Percentiles rank a stretch among this genome's conserved stretches.
These are phyloP conservation scores for Zonotrichia leucophrys DNA, from an alignment of 2,113 vertebrate genomes.

Conservation along the genomic window DNA sequence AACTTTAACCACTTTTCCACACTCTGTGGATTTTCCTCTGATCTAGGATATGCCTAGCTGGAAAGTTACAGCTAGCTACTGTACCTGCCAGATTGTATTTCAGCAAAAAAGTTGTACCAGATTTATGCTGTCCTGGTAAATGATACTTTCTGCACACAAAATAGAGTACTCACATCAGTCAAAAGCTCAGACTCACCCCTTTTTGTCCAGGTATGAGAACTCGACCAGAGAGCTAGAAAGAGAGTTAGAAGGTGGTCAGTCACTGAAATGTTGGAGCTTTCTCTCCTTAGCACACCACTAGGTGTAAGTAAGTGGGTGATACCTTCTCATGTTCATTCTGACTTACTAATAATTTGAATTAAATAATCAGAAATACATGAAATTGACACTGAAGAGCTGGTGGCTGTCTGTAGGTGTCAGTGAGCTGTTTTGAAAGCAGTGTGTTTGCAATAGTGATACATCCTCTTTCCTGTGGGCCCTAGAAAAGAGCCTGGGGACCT, in stretches of 20 bases:
- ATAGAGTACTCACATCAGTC: background rate
- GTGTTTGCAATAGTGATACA: background rate
- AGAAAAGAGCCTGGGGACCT: background rate
- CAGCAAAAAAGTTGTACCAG: background rate
- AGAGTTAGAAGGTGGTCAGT: background rate
- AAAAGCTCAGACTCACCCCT: background rate
- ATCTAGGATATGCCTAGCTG: background rate
- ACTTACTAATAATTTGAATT: background rate
- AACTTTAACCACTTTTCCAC: conserved; percentile 33
- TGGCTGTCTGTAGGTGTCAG: background rate
- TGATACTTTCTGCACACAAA: background rate
- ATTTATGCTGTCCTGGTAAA: background rate
- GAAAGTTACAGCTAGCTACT: background rate
- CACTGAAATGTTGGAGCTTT: background rate
- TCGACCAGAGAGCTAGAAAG: background rate
- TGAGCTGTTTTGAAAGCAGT: background rate
- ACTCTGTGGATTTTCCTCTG: conserved; percentile 25
- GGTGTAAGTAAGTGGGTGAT: background rate
- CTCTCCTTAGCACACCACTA: background rate
- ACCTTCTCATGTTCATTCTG: background rate
- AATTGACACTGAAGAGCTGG: background rate
- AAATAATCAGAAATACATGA: background rate
- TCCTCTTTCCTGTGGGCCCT: background rate
- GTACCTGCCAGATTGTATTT: conserved; percentile 8
- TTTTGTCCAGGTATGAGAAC: background rate